Percentiles rank a stretch among this genome's conserved stretches.
phyloP scores from a whole-genome alignment of 2,888 invertebrate species.

The Cheilosia vernalis region DNA sequence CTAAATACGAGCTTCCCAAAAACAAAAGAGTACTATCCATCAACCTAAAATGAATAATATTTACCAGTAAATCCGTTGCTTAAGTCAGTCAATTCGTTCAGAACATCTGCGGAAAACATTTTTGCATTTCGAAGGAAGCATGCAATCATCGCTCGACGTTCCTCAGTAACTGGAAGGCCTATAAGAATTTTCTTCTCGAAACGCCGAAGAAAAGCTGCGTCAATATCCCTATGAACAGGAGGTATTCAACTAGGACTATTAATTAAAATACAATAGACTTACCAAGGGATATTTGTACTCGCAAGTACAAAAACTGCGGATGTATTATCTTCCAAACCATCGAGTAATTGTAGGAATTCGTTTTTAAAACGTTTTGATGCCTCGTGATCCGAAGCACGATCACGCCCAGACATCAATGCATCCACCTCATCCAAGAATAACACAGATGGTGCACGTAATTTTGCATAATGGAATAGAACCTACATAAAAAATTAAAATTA shows the following conservation, averaged over 20 bases:
- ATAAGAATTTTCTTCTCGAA: slow-evolving; percentile 94
- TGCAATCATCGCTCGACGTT: slow-evolving; percentile 88
- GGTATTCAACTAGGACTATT: neutral
- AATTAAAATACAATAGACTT: slow-evolving; percentile 52
- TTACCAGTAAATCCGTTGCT: slow-evolving; percentile 92
- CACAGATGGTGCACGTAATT: slow-evolving; percentile 92
- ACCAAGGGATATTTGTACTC: slow-evolving; percentile 97
- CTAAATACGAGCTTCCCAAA: no score
- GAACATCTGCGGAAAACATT: slow-evolving; percentile 75
- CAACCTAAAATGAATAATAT: neutral
- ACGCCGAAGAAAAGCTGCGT: slow-evolving; percentile 93
- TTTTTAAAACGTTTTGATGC: slow-evolving; percentile 94
- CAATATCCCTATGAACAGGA: slow-evolving; percentile 89
- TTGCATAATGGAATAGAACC: slow-evolving; percentile 94
- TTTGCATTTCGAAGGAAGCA: slow-evolving; percentile 85
- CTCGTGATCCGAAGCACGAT: slow-evolving; percentile 90
- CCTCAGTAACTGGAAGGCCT: slow-evolving; percentile 88
- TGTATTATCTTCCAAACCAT: slow-evolving; percentile 87
- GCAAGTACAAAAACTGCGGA: slow-evolving; percentile 89
- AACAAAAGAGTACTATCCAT: no score
- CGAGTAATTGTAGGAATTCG: slow-evolving; percentile 93
- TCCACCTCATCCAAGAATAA: slow-evolving; percentile 98
- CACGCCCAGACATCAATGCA: slow-evolving; percentile 89
- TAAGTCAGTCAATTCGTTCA: slow-evolving; percentile 84
- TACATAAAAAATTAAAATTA: slow-evolving; percentile 78